Conservation (phyloP, 2,888 invertebrate species). For the Drosophila dives region DNA sequence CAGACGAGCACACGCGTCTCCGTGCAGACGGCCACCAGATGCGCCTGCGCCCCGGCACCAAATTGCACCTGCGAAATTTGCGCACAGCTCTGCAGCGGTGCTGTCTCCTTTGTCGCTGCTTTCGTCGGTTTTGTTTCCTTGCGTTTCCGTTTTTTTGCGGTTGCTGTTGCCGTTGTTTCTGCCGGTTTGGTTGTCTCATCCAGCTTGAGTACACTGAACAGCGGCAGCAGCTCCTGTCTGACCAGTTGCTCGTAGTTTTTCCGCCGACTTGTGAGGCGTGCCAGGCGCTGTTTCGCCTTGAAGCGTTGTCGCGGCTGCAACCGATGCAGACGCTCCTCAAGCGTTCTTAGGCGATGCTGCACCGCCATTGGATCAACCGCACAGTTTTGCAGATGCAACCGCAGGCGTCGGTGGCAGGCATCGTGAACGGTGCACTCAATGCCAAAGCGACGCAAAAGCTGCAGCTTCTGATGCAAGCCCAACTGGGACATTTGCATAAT, state of each 20-base stretch:
- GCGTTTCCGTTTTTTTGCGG: constrained; percentile 16
- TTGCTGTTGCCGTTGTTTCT: not conserved
- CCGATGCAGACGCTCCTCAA: constrained; percentile 61
- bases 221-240: constrained; percentile 67
- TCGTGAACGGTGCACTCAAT: constrained; percentile 73
- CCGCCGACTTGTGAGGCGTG: constrained; percentile 56
- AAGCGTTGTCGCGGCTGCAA: constrained; percentile 75
- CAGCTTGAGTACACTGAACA: constrained; percentile 74
- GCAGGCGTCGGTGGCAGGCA: constrained; percentile 58
- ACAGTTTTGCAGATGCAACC: constrained; percentile 62
- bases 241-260: constrained; percentile 57
- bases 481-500: constrained; percentile 81
- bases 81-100: constrained; percentile 65
- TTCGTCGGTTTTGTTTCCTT: not conserved
- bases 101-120: constrained; percentile 2
- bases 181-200: constrained; percentile 47
- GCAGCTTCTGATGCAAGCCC: constrained; percentile 82
- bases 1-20: constrained; percentile 87
- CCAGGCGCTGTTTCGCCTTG: constrained; percentile 82
- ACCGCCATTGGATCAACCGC: constrained; percentile 19
- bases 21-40: constrained; percentile 84
- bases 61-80: constrained; percentile 82
- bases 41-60: constrained; percentile 82
- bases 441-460: constrained; percentile 79
- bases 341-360: constrained; percentile 28